These are phyloP conservation scores for Dryococelus australis DNA, from an alignment of 2,888 invertebrate genomes.

Conservation along the genomic window DNA sequence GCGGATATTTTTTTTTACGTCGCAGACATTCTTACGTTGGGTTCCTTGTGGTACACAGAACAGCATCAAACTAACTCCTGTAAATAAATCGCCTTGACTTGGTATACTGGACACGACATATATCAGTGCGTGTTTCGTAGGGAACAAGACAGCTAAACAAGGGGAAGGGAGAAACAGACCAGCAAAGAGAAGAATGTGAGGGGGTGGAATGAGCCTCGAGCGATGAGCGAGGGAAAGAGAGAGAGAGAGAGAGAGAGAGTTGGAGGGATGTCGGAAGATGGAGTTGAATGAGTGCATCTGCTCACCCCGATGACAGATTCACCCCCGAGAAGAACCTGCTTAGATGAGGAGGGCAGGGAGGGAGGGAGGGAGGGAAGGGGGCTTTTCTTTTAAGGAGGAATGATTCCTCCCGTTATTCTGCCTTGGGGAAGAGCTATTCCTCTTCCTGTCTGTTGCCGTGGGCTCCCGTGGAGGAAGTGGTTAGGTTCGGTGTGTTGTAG, in stretches of 20 bases:
- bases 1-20: no score
- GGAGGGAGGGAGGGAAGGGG: not conserved
- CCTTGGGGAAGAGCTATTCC: constrained; percentile 19
- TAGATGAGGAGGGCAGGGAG: no score
- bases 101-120: no score
- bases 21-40: no score
- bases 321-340: not conserved
- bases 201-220: no score
- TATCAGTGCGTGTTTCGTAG: no score
- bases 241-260: not conserved
- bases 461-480: not conserved
- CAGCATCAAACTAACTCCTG: no score
- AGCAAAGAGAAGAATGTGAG: no score
- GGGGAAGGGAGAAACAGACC: not conserved
- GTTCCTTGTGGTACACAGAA: no score
- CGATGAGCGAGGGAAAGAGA: not conserved
- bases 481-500: not conserved
- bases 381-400: constrained; percentile 17
- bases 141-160: no score
- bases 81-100: no score
- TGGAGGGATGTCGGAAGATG: not conserved
- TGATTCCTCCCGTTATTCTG: constrained; percentile 18
- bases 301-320: constrained; percentile 24
- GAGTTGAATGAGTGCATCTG: constrained; percentile 28
- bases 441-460: not conserved